Percentiles rank a stretch among this genome's conserved stretches.
phyloP scores from a whole-genome alignment of 2,113 vertebrate species.

The Mirza zaza region DNA sequence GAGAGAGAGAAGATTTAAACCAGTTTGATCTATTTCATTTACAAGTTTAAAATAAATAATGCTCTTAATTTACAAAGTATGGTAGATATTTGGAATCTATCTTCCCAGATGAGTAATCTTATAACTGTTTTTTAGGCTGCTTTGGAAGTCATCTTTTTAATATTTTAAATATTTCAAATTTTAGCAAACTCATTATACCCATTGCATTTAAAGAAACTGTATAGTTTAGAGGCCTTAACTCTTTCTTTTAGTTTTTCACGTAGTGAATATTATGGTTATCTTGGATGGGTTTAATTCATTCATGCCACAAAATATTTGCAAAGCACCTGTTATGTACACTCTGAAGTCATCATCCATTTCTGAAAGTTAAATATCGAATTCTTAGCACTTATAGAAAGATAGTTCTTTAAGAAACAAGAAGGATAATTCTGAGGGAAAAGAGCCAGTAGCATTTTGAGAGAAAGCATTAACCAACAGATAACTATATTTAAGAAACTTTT shows the following conservation, averaged over 20 bases:
- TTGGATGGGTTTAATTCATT: neutral
- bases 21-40: neutral
- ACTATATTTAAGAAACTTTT: neutral
- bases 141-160: constrained; percentile 15
- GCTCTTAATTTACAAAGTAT: neutral
- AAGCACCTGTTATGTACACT: neutral
- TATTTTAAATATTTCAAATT: constrained; percentile 21
- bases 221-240: neutral
- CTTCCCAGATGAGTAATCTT: neutral
- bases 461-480: neutral
- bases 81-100: neutral
- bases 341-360: neutral
- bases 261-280: neutral
- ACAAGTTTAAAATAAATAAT: neutral
- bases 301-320: neutral
- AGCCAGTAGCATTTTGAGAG: neutral
- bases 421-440: neutral
- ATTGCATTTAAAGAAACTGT: neutral
- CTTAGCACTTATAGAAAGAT: neutral
- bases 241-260: neutral
- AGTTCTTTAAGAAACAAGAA: neutral
- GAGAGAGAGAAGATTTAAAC: neutral
- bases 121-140: neutral
- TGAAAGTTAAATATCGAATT: constrained; percentile 7
- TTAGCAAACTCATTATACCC: neutral